phyloP scores from a whole-genome alignment of 2,888 invertebrate species.

The Drosophila robusta region DNA sequence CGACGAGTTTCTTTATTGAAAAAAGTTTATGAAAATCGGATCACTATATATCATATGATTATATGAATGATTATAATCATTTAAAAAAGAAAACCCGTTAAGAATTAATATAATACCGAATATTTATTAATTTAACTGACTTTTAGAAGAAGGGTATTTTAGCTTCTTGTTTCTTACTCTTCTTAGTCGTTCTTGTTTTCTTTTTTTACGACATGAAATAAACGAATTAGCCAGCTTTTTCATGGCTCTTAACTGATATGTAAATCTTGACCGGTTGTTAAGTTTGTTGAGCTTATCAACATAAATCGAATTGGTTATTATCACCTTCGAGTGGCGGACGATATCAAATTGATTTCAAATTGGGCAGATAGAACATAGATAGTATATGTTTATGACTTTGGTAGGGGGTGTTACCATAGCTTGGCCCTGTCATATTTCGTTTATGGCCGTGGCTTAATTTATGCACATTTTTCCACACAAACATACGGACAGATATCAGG shows the following conservation, averaged over 20 bases:
- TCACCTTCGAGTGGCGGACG: constrained; percentile 47
- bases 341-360: constrained; percentile 58
- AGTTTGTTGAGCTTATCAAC: constrained; percentile 54
- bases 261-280: constrained; percentile 46
- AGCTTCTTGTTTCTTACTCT: no score
- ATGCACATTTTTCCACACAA: constrained; percentile 62
- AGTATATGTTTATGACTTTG: constrained; percentile 11
- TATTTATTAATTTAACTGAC: no score
- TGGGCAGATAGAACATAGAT: constrained; percentile 16
- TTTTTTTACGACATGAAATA: constrained; percentile 30
- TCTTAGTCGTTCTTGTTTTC: neutral
- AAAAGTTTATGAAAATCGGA: no score
- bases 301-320: constrained; percentile 46
- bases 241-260: constrained; percentile 32
- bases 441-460: constrained; percentile 30
- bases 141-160: no score
- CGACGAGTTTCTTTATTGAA: no score
- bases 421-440: constrained; percentile 1
- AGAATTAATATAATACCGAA: no score
- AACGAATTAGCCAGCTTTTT: constrained; percentile 31
- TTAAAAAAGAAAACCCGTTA: no score
- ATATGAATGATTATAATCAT: no score
- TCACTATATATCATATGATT: no score
- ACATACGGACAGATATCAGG: neutral
- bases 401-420: constrained; percentile 37